Evolutionary conservation across 2,888 invertebrate species (phyloP), one percentile per base, ranked within the genome.

Genomic region (Julus scanicus): DNA sequence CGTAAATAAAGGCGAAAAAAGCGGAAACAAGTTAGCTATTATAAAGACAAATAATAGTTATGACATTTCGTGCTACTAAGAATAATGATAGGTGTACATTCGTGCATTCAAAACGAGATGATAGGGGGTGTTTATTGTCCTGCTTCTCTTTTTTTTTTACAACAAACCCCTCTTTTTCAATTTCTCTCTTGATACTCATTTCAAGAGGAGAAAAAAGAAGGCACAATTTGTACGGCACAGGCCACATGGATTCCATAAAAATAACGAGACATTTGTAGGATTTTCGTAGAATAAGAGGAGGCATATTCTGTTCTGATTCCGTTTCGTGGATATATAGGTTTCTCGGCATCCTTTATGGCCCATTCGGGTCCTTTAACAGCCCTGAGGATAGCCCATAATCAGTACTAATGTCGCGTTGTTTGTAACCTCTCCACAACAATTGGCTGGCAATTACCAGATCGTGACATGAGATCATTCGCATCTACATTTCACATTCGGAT

Each of bases 21-120:
- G 44, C 85, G 85, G 85, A 85, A 85, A 85, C 85, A 85, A 44
- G 85, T 85, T 44, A 44, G 44, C 29, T 48, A 85, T 85, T 85
- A 85, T 48, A 40, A 85, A 85, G 85, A 85, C 85, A 85, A 85
- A 85, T 85, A 85, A 85, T 85, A 85, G 85, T 85, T 85, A 85
- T 85, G 85, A 85, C 85, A 85, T 85, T 44, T 8, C 4, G 48
- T 17, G n/a, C 2, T 48, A 11, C 48, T 15, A 15, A 85, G 85
- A 44, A 13, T 85, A 85, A 85, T 85, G 85, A 85, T 85, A 85
- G 85, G 85, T 85, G 85, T 85, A n/a, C 44, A 85, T 44, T 48
- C 80, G 80, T 80, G 80, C 85, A 85, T 85, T 85, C 48, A 40
- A 39, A 85, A 48, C 85, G 80, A 37, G 80, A 13, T 37, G 37